Evolutionary conservation across 2,888 invertebrate species (phyloP).

Genomic region (Linyphia triangularis): DNA sequence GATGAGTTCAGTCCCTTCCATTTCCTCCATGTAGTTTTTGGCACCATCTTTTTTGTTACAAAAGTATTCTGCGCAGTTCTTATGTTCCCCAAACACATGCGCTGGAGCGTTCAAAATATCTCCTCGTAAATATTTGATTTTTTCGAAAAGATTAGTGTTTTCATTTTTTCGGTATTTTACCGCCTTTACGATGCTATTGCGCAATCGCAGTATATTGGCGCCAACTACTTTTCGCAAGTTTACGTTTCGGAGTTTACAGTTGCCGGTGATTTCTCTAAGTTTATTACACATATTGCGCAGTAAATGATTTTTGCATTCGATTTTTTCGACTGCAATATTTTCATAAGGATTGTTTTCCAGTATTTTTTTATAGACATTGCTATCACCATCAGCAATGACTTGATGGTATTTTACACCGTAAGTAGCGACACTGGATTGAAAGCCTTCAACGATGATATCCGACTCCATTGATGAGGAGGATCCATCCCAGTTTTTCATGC

Average conservation of each 20-base stretch:
- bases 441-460: slow-evolving; percentile 74
- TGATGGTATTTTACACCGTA: slow-evolving; percentile 69
- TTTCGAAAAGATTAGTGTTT: not conserved
- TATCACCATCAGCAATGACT: slow-evolving; percentile 76
- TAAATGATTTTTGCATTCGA: slow-evolving; percentile 76
- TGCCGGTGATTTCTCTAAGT: not conserved
- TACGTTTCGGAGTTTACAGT: not conserved
- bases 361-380: slow-evolving; percentile 65
- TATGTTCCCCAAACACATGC: not conserved
- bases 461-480: slow-evolving; percentile 76
- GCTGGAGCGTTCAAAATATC: not conserved
- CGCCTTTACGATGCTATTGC: not conserved
- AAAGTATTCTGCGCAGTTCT: not conserved
- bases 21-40: not conserved
- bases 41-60: not conserved
- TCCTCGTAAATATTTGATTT: not conserved
- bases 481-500: slow-evolving; percentile 75
- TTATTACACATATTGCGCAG: slow-evolving; percentile 37
- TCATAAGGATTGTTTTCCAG: slow-evolving; percentile 41
- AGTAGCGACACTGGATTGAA: slow-evolving; percentile 58
- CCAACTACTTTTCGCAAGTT: not conserved
- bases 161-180: not conserved
- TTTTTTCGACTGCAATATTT: slow-evolving; percentile 61
- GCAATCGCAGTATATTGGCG: not conserved
- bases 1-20: not conserved